A percentile compares a stretch with the other conserved stretches of the same genome.
Conservation (phyloP, 2,888 invertebrate genomes). For the Ametastegia equiseti region DNA sequence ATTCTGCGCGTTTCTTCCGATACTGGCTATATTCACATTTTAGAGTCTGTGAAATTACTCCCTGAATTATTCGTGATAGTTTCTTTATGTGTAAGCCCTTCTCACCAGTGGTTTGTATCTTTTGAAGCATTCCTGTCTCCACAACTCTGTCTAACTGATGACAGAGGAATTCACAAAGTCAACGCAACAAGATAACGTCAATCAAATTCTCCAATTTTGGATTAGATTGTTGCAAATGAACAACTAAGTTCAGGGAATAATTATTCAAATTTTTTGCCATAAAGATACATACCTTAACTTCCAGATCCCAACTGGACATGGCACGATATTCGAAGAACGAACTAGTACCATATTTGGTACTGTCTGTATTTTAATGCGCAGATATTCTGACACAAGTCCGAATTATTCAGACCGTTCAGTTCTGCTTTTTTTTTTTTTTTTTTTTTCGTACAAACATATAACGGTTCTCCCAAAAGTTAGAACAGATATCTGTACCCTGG, state of each 20-base stretch:
- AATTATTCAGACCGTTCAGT: not conserved
- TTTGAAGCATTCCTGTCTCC: slow-evolving; percentile 20
- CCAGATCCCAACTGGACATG: not conserved
- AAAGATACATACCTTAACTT: no score
- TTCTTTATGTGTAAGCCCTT: not conserved
- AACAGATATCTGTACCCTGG: not conserved
- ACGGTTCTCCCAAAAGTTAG: slow-evolving; percentile 16
- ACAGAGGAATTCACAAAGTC: no score
- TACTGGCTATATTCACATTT: not conserved
- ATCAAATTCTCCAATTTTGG: no score
- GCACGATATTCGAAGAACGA: slow-evolving; percentile 3
- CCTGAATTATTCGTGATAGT: not conserved
- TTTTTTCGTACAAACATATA: not conserved
- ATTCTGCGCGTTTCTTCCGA: not conserved
- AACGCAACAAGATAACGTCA: no score
- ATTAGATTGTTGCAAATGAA: no score
- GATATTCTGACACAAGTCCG: not conserved
- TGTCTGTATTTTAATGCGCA: not conserved
- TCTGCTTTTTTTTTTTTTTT: no score
- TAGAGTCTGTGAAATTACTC: not conserved
- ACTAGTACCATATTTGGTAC: slow-evolving; percentile 26
- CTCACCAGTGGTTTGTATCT: slow-evolving; percentile 5
- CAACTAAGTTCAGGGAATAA: no score
- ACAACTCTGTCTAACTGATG: no score
- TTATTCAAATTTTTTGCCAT: no score